Evolutionary conservation across 2,797 vertebrate species (phyloP).

Genomic region (Propithecus deckenii): DNA sequence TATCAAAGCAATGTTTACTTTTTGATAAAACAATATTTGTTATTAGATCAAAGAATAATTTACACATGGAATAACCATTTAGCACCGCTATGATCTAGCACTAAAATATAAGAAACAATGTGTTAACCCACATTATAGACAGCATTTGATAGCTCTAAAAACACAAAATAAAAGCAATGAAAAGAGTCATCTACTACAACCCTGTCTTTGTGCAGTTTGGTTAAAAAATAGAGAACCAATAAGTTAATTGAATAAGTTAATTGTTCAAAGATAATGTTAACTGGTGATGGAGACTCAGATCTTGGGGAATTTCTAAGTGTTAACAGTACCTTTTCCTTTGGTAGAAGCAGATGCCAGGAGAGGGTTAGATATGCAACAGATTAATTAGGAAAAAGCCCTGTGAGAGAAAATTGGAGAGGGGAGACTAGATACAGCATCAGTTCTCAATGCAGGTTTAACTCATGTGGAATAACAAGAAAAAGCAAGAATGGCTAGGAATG

Average conservation of each 20-base stretch:
- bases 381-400: background rate
- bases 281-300: background rate
- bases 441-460: background rate
- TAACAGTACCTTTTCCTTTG: background rate
- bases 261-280: background rate
- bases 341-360: background rate
- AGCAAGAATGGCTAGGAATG: background rate
- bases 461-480: background rate
- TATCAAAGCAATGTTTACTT: slow-evolving; percentile 61
- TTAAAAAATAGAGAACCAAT: background rate
- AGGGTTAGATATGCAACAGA: background rate
- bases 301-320: background rate
- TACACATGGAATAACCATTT: slow-evolving; percentile 35
- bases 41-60: slow-evolving; percentile 65
- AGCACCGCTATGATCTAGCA: background rate
- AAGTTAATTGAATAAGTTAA: background rate
- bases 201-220: background rate
- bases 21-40: slow-evolving; percentile 65
- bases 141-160: background rate
- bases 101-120: background rate
- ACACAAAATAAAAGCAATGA: background rate
- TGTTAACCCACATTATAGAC: background rate
- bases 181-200: background rate
- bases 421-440: too few relatives aligned
- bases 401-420: background rate